A percentile compares a stretch with the other conserved stretches of the same genome.
phyloP scores from a whole-genome alignment of 2,888 invertebrate species.

The Adelognathus sp. region DNA sequence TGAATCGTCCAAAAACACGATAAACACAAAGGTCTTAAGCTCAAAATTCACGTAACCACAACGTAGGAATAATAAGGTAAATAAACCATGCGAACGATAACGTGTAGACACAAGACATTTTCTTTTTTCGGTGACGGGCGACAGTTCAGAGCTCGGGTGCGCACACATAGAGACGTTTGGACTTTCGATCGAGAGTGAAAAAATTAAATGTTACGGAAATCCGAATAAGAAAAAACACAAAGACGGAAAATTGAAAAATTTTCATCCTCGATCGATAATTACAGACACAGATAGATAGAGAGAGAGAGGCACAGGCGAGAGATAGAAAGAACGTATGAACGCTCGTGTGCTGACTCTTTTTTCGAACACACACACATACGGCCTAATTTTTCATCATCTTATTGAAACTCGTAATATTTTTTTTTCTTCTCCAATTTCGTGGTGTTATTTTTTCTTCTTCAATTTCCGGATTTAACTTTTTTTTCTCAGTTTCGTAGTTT shows the following conservation, averaged over 20 bases:
- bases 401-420: too few relatives aligned
- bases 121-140: slow-evolving; percentile 42
- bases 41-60: slow-evolving; percentile 86
- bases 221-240: not conserved
- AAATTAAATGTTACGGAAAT: not conserved
- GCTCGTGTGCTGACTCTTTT: slow-evolving; percentile 54
- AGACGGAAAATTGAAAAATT: too few relatives aligned
- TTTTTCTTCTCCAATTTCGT: slow-evolving; percentile 15
- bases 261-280: slow-evolving; percentile 17
- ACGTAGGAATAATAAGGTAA: slow-evolving; percentile 80
- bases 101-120: slow-evolving; percentile 54
- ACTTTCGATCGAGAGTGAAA: slow-evolving; percentile 7
- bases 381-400: slow-evolving; percentile 29
- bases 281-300: slow-evolving; percentile 49
- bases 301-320: slow-evolving; percentile 41
- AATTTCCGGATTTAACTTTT: too few relatives aligned
- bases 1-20: slow-evolving; percentile 57
- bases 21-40: slow-evolving; percentile 77
- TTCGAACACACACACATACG: slow-evolving; percentile 58
- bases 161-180: slow-evolving; percentile 47
- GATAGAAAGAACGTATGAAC: slow-evolving; percentile 44
- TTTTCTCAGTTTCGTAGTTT: not conserved
- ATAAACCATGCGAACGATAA: slow-evolving; percentile 81
- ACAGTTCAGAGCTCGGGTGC: slow-evolving; percentile 55
- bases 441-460: slow-evolving; percentile 3